phyloP scores from a whole-genome alignment of 2,113 vertebrate genomes.

The Ia io region DNA sequence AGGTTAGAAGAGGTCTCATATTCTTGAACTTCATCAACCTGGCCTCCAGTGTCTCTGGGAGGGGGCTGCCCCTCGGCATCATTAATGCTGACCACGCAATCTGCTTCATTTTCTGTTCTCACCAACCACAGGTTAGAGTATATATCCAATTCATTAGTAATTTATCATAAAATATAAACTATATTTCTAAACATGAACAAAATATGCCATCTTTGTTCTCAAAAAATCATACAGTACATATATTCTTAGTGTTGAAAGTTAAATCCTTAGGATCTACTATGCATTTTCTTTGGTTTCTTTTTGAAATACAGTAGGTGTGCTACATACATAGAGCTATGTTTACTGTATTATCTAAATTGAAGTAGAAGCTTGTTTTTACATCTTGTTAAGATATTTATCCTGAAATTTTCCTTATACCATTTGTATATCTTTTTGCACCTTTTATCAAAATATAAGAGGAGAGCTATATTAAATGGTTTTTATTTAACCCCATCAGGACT shows the following conservation, averaged over 20 bases:
- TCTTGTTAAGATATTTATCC: background rate
- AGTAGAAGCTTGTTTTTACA: background rate
- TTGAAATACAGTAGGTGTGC: background rate
- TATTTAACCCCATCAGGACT: background rate
- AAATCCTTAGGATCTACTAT: background rate
- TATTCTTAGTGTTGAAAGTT: background rate
- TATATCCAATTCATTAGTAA: background rate
- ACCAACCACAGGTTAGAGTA: background rate
- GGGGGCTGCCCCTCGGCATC: background rate
- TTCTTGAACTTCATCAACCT: background rate
- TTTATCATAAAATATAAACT: conserved; percentile 5
- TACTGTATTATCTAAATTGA: background rate
- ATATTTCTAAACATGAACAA: background rate
- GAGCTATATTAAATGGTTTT: background rate
- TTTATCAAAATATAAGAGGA: conserved; percentile 33
- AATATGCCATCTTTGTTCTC: background rate
- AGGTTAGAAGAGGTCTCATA: background rate
- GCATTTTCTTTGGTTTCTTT: background rate
- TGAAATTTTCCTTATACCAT: background rate
- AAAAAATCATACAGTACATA: background rate
- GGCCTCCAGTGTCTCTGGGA: background rate
- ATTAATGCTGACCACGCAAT: background rate
- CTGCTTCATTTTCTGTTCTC: background rate
- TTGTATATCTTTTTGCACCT: background rate
- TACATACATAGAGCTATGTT: background rate